These are phyloP conservation scores for Polyommatus iphigenia DNA, from an alignment of 2,888 invertebrate species.

Conservation along the genomic window DNA sequence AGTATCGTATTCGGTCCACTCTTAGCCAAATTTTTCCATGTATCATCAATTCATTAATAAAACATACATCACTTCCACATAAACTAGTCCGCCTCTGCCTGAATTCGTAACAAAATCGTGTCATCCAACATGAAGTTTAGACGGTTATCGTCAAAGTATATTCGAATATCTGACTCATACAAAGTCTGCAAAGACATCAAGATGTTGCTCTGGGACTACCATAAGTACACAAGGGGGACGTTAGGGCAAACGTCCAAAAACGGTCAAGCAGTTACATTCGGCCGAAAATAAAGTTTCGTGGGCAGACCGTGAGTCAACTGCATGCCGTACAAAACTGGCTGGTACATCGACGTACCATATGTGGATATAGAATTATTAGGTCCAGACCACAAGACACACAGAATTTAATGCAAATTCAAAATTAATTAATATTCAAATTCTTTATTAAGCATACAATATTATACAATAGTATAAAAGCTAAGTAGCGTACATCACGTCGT, in stretches of 20 bases:
- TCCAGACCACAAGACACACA: too few relatives aligned
- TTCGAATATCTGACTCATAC: neutral
- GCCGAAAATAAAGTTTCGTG: constrained; percentile 33
- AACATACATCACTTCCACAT: neutral
- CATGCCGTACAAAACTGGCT: neutral
- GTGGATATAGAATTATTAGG: neutral
- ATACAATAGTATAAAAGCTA: too few relatives aligned
- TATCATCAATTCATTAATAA: neutral
- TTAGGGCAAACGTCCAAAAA: constrained; percentile 34
- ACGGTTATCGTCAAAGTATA: neutral
- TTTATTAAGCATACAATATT: too few relatives aligned
- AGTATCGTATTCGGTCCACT: neutral
- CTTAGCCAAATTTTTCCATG: neutral
- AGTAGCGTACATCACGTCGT: too few relatives aligned
- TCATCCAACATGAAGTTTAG: neutral
- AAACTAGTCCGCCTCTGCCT: constrained; percentile 9
- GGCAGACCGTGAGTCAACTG: constrained; percentile 35
- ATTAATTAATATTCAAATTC: too few relatives aligned
- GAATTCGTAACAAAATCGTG: neutral
- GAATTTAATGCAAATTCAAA: too few relatives aligned
- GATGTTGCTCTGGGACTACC: neutral
- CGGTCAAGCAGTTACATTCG: constrained; percentile 33
- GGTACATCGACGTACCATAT: neutral
- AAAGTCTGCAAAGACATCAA: constrained; percentile 1
- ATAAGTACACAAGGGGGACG: neutral